Percentiles rank a stretch among this genome's conserved stretches.
phyloP scores from a whole-genome alignment of 2,113 vertebrate genomes.

The Brienomyrus longianalis region DNA sequence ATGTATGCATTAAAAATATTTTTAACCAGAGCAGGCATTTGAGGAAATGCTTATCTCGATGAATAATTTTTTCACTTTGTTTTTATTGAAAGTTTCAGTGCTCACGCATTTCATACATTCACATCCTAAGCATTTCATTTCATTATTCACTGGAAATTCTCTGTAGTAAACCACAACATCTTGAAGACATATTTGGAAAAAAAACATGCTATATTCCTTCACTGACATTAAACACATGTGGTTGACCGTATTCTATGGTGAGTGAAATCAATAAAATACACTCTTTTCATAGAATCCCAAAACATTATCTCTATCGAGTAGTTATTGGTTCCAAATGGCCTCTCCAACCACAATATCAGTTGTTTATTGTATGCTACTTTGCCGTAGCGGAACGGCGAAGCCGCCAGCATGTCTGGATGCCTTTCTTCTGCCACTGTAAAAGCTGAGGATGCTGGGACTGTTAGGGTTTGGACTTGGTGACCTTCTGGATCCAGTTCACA shows the following conservation, averaged over 20 bases:
- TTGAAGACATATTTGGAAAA: neutral
- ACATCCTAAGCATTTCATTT: neutral
- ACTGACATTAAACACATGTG: neutral
- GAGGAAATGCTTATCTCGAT: neutral
- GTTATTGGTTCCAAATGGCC: neutral
- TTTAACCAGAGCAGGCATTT: neutral
- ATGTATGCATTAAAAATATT: neutral
- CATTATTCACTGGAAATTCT: neutral
- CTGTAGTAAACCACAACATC: neutral
- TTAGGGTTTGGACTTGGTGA: slow-evolving; percentile 46
- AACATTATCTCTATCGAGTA: neutral
- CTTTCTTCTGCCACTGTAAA: slow-evolving; percentile 5
- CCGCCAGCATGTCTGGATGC: neutral
- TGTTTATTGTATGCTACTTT: neutral
- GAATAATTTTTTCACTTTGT: neutral
- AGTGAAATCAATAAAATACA: neutral
- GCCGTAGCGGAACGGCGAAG: neutral
- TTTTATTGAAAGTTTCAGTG: neutral
- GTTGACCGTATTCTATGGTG: neutral
- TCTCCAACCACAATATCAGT: neutral
- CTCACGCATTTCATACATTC: neutral
- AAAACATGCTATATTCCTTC: neutral
- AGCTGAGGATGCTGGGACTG: neutral
- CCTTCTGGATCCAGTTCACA: slow-evolving; percentile 77
- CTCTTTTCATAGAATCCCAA: neutral